A percentile compares a stretch with the other conserved stretches of the same genome.
Conservation (phyloP, 2,113 vertebrate species). For the Cyprinodon variegatus region DNA sequence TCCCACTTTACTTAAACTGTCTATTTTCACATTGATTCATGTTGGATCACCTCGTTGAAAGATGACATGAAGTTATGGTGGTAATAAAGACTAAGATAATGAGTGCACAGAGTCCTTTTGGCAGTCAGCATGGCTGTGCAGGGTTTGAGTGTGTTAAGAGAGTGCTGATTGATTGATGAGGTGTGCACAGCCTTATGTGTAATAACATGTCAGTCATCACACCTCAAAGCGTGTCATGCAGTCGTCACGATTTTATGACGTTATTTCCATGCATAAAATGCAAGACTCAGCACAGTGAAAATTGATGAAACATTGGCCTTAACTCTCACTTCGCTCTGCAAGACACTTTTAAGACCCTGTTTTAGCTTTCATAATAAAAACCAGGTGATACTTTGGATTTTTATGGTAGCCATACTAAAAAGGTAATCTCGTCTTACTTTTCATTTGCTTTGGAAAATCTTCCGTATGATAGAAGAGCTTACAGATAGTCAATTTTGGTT, state of each 20-base stretch:
- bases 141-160: slow-evolving; percentile 19
- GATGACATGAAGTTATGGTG: slow-evolving; percentile 9
- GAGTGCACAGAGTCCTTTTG: slow-evolving; percentile 13
- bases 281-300: slow-evolving; percentile 15
- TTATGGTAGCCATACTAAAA: neutral
- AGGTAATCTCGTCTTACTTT: neutral
- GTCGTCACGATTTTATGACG: slow-evolving; percentile 34
- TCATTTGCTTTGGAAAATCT: slow-evolving; percentile 12
- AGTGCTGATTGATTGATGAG: slow-evolving; percentile 49
- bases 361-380: neutral
- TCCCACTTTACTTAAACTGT: slow-evolving; percentile 2
- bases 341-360: neutral
- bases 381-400: neutral
- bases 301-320: neutral
- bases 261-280: slow-evolving; percentile 7
- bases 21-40: neutral
- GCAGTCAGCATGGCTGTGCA: slow-evolving; percentile 12
- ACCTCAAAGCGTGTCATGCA: slow-evolving; percentile 49
- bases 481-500: neutral
- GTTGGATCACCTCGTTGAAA: neutral
- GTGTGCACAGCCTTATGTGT: slow-evolving; percentile 21
- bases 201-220: slow-evolving; percentile 38
- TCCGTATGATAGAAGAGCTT: neutral
- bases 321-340: neutral
- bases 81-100: slow-evolving; percentile 1